Base-by-base conservation (phyloP, 1,140 invertebrate genomes). In the Halictus rubicundus region DNA sequence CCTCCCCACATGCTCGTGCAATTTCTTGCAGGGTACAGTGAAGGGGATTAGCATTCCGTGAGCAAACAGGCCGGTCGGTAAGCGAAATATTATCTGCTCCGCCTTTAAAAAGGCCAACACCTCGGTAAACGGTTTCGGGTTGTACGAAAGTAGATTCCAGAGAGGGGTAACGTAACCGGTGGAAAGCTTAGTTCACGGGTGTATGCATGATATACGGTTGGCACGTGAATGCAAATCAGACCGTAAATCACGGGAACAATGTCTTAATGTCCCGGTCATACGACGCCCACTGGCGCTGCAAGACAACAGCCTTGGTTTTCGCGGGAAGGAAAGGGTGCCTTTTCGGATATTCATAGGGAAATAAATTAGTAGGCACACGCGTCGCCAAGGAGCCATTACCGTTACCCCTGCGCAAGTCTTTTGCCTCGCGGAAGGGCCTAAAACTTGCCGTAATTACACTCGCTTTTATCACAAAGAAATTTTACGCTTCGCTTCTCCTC, bases 241-340 rank as follows among this genome's bases (percentile, higher is more conserved):
- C 87, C 92, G 92, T 93, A 93, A 93, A 93, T 93, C 92, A 93
- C 91, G 84, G 83, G 92, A 93, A 93, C 92, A 93, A 93, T 93
- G 92, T 93, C 92, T 93, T 93, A 93, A 93, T 92, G 92, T 92
- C 92, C 91, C 90, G 92, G 92, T 93, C 92, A 93, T 92, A 91
- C 90, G 88, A 90, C 90, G 89, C 89, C 90, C 89, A 89, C 87
- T 86, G 82, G 87, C 87, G 87, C 87, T 86, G 78, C 83, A 90
- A 91, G 90, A 90, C 85, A 88, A 89, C 88, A 82, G 81, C 76
- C 76, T 84, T 81, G 75, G 85, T 87, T 82, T 83, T 78, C 65
- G 87, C 72, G 70, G 63, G 80, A 83, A 83, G 82, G 83, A 88
- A 87, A 88, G 83, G 87, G 83, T 82, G 82, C 86, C 88, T 88